A percentile compares a stretch with the other conserved stretches of the same genome.
Conservation (phyloP, 2,888 invertebrate species). For the Tenthredo scrophulariae region DNA sequence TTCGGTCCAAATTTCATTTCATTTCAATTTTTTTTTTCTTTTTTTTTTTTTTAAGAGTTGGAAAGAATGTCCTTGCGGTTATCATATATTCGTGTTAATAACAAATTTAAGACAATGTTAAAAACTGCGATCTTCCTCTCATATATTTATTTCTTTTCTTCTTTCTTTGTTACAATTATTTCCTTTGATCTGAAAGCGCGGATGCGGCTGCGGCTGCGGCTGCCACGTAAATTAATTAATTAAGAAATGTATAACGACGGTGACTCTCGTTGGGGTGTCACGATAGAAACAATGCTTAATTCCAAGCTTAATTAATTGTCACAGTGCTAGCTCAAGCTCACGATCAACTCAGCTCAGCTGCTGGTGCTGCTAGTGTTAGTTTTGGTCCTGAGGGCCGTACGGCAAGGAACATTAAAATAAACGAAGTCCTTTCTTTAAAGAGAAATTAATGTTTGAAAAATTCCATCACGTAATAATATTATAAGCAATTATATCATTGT, state of each 20-base stretch:
- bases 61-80: not conserved
- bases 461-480: too few relatives aligned
- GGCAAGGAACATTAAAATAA: not conserved
- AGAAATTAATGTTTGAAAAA: not conserved
- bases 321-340: not conserved
- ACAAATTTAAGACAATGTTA: not conserved
- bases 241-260: constrained; percentile 17
- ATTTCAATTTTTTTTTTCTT: too few relatives aligned
- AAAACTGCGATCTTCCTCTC: not conserved
- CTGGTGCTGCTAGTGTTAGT: not conserved
- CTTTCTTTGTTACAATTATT: not conserved
- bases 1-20: too few relatives aligned
- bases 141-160: not conserved
- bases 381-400: not conserved
- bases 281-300: constrained; percentile 43
- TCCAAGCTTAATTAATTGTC: constrained; percentile 43
- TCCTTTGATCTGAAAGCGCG: constrained; percentile 34
- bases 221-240: constrained; percentile 10
- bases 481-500: too few relatives aligned
- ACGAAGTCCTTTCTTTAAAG: not conserved
- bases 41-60: not conserved
- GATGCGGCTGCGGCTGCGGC: too few relatives aligned
- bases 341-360: not conserved
- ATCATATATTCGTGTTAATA: not conserved
- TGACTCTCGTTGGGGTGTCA: not conserved